Evolutionary conservation across 2,113 vertebrate species (phyloP).

Genomic region (Sylvilagus bachmani): DNA sequence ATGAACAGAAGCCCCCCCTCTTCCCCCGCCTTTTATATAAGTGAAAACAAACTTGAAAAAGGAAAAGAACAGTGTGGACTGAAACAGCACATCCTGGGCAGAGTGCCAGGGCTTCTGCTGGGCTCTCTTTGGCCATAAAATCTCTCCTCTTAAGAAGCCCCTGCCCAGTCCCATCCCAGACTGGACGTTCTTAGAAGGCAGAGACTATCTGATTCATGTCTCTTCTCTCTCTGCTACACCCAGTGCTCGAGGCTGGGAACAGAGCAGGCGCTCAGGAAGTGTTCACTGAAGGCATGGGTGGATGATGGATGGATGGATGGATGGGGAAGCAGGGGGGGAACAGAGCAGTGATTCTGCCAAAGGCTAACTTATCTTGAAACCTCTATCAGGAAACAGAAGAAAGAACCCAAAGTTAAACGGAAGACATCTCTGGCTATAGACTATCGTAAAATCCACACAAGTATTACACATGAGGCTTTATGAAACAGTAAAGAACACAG

Average conservation of each 20-base stretch:
- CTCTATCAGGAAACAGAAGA: not conserved
- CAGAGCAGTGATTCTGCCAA: not conserved
- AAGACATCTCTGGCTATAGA: not conserved
- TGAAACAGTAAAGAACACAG: not conserved
- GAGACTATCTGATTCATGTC: not conserved
- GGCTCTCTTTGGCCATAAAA: not conserved
- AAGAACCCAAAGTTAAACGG: not conserved
- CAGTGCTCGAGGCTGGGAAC: not conserved
- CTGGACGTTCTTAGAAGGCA: not conserved
- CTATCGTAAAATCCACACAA: not conserved
- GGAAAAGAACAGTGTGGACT: too few species aligned
- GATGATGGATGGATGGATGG: not conserved
- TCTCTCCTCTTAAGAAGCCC: not conserved
- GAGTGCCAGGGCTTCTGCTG: not conserved
- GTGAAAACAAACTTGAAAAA: too few species aligned
- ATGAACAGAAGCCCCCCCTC: too few species aligned
- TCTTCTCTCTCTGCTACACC: not conserved
- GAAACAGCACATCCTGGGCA: not conserved
- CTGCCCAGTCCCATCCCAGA: not conserved
- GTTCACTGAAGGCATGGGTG: not conserved
- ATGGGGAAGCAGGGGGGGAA: not conserved
- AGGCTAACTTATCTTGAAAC: not conserved
- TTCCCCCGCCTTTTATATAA: too few species aligned
- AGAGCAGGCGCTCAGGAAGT: not conserved
- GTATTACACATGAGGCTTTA: not conserved